These are phyloP conservation scores for Temnothorax rugatulus DNA, from an alignment of 2,888 invertebrate species.

Conservation along the genomic window DNA sequence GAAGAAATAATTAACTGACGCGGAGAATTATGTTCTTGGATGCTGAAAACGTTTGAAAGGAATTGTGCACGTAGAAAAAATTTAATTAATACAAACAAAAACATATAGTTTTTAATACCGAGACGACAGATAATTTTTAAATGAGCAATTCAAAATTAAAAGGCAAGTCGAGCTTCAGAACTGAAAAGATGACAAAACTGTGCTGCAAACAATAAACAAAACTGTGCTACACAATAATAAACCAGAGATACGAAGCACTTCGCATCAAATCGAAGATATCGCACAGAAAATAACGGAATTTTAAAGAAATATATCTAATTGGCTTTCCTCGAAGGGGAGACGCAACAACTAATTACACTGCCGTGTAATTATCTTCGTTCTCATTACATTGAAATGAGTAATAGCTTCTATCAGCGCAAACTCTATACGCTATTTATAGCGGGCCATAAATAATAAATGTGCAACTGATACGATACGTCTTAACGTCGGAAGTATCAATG, in stretches of 20 bases:
- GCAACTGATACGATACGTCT: background rate
- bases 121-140: background rate
- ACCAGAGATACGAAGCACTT: background rate
- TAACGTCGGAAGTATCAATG: background rate
- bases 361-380: background rate
- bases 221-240: background rate
- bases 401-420: slow-evolving; percentile 12
- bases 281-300: background rate
- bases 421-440: slow-evolving; percentile 20
- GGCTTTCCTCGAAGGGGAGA: background rate
- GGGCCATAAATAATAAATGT: background rate
- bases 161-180: background rate
- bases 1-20: background rate
- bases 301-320: background rate
- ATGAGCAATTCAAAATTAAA: background rate
- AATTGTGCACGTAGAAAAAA: background rate
- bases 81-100: background rate
- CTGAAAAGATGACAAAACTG: background rate
- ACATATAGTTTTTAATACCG: background rate
- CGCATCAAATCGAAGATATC: background rate
- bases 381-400: slow-evolving; percentile 18
- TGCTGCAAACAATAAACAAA: background rate
- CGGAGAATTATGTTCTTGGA: background rate
- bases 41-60: background rate
- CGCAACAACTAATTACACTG: background rate